A percentile compares a stretch with the other conserved stretches of the same genome.
These are phyloP conservation scores for Sebastes hubbsi DNA, from an alignment of 2,797 vertebrate species.

Conservation along the genomic window DNA sequence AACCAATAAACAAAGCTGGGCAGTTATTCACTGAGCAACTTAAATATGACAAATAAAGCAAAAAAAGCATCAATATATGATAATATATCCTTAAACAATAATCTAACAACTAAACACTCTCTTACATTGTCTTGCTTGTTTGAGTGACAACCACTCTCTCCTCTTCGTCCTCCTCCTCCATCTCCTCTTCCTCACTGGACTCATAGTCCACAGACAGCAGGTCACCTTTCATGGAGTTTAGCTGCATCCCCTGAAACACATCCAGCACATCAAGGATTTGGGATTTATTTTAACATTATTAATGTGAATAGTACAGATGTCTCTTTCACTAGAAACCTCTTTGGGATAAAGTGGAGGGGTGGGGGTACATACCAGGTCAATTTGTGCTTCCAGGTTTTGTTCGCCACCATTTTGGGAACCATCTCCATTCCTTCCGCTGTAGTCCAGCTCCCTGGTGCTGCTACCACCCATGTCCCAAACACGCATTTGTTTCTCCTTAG, in stretches of 20 bases:
- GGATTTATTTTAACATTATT: not conserved
- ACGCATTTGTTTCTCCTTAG: constrained; percentile 88
- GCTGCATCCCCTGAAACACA: constrained; percentile 71
- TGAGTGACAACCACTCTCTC: constrained; percentile 64
- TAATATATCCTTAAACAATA: not conserved
- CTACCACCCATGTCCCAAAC: constrained; percentile 88
- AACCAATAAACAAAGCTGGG: not conserved
- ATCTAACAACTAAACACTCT: not conserved
- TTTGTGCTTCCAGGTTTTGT: constrained; percentile 73
- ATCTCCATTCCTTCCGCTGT: constrained; percentile 86
- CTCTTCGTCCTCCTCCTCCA: constrained; percentile 73
- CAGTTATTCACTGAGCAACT: not conserved
- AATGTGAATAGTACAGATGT: not conserved
- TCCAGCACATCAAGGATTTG: not conserved
- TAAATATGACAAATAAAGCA: not conserved
- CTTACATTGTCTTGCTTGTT: constrained; percentile 70
- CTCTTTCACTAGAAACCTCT: not conserved
- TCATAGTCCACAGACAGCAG: constrained; percentile 92
- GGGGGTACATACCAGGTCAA: constrained; percentile 71
- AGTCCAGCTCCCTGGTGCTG: constrained; percentile 89
- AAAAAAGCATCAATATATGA: not conserved
- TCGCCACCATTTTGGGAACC: constrained; percentile 74
- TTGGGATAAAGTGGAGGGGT: not conserved
- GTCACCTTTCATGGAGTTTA: constrained; percentile 85
- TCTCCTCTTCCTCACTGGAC: constrained; percentile 85